Percentiles rank a stretch among this genome's conserved stretches.
These are phyloP conservation scores for Heliconius aoede DNA, from an alignment of 2,888 invertebrate species.

Conservation along the genomic window DNA sequence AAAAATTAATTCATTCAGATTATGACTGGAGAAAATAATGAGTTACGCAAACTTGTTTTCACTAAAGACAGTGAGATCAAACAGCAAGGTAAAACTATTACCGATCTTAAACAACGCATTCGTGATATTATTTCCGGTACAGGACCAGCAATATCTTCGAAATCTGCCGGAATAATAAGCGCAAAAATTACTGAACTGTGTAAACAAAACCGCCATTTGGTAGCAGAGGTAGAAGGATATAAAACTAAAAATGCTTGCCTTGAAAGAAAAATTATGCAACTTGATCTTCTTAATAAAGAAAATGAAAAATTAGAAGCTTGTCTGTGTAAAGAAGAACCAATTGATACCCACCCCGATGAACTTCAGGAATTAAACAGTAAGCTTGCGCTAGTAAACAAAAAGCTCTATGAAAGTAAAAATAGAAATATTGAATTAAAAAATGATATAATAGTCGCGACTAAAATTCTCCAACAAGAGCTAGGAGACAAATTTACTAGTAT, in stretches of 20 bases:
- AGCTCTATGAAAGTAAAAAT: conserved; percentile 88
- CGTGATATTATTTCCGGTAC: conserved; percentile 78
- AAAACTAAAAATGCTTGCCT: conserved; percentile 84
- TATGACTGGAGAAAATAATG: conserved; percentile 82
- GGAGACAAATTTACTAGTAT: conserved; percentile 88
- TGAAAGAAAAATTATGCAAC: conserved; percentile 77
- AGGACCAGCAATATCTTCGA: conserved; percentile 76
- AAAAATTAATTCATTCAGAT: conserved; percentile 63
- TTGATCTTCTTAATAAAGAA: conserved; percentile 70
- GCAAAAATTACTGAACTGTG: conserved; percentile 87
- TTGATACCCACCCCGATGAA: conserved; percentile 71
- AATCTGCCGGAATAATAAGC: conserved; percentile 82
- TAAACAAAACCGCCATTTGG: conserved; percentile 86
- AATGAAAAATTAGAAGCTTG: conserved; percentile 67
- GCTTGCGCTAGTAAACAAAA: conserved; percentile 82
- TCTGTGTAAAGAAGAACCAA: conserved; percentile 76
- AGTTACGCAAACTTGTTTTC: conserved; percentile 78
- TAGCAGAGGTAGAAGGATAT: conserved; percentile 84
- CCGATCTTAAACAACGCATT: conserved; percentile 74
- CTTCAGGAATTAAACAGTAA: conserved; percentile 85
- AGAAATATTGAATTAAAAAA: conserved; percentile 87
- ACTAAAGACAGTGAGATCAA: conserved; percentile 77
- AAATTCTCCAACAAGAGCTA: conserved; percentile 89
- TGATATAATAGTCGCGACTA: conserved; percentile 88
- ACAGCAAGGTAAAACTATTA: conserved; percentile 70